These are phyloP conservation scores for Patella depressa DNA, from an alignment of 2,888 invertebrate genomes.

Conservation along the genomic window DNA sequence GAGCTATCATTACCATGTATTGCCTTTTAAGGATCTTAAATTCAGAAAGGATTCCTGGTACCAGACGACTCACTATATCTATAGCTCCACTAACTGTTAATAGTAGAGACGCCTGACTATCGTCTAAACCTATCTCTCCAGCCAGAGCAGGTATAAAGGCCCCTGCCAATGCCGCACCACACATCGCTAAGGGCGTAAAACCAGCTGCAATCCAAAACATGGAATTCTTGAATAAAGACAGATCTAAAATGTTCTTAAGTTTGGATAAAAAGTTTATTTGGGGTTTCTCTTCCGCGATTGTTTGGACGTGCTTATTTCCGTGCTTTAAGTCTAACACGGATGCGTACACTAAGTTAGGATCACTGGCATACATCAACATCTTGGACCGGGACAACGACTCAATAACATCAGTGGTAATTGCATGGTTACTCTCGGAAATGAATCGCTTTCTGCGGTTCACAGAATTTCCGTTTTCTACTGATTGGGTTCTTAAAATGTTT, in stretches of 20 bases:
- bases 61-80: constrained; percentile 25
- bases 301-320: background rate
- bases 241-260: constrained; percentile 9
- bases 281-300: background rate
- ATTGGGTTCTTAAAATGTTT: background rate
- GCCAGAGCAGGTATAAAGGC: constrained; percentile 24
- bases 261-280: background rate
- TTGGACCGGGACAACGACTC: background rate
- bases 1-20: constrained; percentile 13
- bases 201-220: constrained; percentile 13
- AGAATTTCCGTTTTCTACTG: background rate
- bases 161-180: constrained; percentile 12
- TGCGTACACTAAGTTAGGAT: background rate
- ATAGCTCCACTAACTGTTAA: constrained; percentile 19
- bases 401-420: background rate
- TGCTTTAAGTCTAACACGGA: background rate
- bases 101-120: constrained; percentile 18
- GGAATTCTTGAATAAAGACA: constrained; percentile 17
- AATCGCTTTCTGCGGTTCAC: background rate
- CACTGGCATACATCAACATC: background rate
- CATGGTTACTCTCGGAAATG: background rate
- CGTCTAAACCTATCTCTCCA: constrained; percentile 19
- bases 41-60: constrained; percentile 27
- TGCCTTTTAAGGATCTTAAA: constrained; percentile 17
- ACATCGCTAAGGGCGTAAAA: constrained; percentile 4